phyloP scores from a whole-genome alignment of 2,888 invertebrate species.

The Ametastegia equiseti region DNA sequence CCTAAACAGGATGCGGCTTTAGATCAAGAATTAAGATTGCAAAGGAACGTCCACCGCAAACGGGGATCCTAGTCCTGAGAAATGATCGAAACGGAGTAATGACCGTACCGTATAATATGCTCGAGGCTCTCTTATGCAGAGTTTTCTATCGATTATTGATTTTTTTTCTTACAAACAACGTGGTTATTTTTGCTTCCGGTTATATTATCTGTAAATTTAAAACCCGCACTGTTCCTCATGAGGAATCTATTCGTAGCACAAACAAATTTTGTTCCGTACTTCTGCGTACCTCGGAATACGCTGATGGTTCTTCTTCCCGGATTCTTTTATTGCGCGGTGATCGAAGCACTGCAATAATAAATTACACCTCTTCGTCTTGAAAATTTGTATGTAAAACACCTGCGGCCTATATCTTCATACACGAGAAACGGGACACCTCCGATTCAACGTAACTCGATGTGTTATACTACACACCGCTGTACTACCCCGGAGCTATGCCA shows the following conservation, averaged over 20 bases:
- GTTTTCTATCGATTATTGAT: background rate
- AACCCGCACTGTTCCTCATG: background rate
- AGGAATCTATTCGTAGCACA: background rate
- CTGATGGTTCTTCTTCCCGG: background rate
- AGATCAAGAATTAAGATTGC: background rate
- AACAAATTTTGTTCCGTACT: background rate
- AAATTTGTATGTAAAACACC: background rate
- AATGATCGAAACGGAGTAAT: background rate
- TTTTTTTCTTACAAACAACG: background rate
- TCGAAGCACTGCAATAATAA: background rate
- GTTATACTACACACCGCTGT: background rate
- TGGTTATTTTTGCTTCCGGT: background rate
- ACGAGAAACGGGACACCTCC: background rate
- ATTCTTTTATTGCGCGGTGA: background rate
- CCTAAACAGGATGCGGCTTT: background rate
- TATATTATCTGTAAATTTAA: background rate
- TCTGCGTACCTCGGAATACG: background rate
- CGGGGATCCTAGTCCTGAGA: no score
- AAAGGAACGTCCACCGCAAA: no score
- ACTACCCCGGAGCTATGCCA: slow-evolving; percentile 11
- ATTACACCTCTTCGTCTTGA: background rate
- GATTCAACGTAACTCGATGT: background rate
- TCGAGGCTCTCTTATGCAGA: background rate
- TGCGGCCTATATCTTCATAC: background rate
- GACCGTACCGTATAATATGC: background rate